These are phyloP conservation scores for Lepidocyrtinus sp. DNA, from an alignment of 2,888 invertebrate species.

Conservation along the genomic window DNA sequence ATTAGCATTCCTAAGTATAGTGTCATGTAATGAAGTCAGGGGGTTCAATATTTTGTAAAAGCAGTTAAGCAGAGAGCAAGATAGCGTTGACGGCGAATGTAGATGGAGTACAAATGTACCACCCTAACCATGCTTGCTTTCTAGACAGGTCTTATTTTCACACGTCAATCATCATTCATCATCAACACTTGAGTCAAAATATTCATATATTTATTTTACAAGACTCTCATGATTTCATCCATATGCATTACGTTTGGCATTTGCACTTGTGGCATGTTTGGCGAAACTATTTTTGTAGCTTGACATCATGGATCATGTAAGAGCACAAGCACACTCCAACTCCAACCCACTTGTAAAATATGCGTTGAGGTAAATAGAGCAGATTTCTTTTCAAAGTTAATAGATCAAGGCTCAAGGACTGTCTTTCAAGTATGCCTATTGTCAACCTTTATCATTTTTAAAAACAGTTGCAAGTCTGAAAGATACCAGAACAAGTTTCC, in stretches of 20 bases:
- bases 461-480: background rate
- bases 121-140: too few species aligned
- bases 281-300: background rate
- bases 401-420: constrained; percentile 43
- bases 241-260: background rate
- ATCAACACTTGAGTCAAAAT: constrained; percentile 37
- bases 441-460: background rate
- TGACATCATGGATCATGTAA: too few species aligned
- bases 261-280: background rate
- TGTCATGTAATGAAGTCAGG: too few species aligned
- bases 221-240: background rate
- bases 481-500: background rate
- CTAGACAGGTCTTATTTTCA: too few species aligned
- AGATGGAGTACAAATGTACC: too few species aligned
- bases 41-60: too few species aligned
- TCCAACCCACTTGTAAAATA: background rate
- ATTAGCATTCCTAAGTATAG: too few species aligned
- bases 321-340: background rate
- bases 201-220: constrained; percentile 16
- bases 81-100: too few species aligned
- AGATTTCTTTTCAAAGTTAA: constrained; percentile 32
- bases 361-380: background rate
- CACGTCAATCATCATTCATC: constrained; percentile 49
- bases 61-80: too few species aligned
- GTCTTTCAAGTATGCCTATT: background rate